Evolutionary conservation across 2,797 vertebrate species (phyloP).

Genomic region (Catostomus latipinnis): DNA sequence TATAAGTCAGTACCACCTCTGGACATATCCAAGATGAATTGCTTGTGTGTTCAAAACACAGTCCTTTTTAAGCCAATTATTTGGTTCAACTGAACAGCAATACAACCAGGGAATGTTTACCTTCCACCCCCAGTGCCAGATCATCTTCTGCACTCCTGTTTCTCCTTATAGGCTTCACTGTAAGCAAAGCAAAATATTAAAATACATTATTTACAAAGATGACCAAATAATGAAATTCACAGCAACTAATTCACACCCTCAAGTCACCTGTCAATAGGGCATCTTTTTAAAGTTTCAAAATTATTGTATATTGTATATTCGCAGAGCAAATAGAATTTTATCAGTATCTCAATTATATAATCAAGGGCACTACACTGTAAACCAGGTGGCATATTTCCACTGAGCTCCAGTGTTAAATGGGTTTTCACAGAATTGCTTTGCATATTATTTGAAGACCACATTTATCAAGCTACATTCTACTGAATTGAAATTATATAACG

Average conservation of each 20-base stretch:
- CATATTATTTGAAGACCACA: slow-evolving; percentile 69
- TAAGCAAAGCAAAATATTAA: slow-evolving; percentile 47
- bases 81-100: slow-evolving; percentile 48
- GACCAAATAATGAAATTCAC: slow-evolving; percentile 11
- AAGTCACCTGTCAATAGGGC: background rate
- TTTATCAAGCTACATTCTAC: slow-evolving; percentile 25
- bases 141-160: slow-evolving; percentile 68
- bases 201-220: slow-evolving; percentile 31
- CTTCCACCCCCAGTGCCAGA: slow-evolving; percentile 70
- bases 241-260: background rate
- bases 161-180: slow-evolving; percentile 59
- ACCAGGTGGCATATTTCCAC: background rate
- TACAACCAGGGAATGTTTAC: slow-evolving; percentile 63
- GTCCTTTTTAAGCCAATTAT: slow-evolving; percentile 19
- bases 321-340: background rate
- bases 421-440: slow-evolving; percentile 63
- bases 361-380: background rate
- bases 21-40: too few relatives aligned
- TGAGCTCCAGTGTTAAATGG: slow-evolving; percentile 21
- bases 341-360: background rate
- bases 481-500: background rate
- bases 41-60: too few relatives aligned
- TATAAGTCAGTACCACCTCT: too few relatives aligned
- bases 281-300: background rate
- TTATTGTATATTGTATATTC: background rate